phyloP scores from a whole-genome alignment of 2,113 vertebrate species.

The Prionailurus bengalensis region DNA sequence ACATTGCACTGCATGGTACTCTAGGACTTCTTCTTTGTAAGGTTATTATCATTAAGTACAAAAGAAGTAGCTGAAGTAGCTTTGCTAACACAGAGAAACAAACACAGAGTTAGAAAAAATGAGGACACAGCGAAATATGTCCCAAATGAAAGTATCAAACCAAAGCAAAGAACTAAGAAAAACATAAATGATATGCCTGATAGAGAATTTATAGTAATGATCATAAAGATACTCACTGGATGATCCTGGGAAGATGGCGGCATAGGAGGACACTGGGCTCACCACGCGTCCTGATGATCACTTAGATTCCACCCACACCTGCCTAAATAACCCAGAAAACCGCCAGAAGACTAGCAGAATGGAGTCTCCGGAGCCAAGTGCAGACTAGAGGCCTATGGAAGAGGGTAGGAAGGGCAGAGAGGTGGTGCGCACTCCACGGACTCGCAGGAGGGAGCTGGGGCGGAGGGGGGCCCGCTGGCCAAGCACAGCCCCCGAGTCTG shows the following conservation, averaged over 20 bases:
- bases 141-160: not conserved
- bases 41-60: not conserved
- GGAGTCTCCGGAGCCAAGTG: too few species aligned
- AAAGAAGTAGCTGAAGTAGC: not conserved
- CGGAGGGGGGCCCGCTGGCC: accelerated
- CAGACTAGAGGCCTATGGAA: too few species aligned
- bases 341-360: too few species aligned
- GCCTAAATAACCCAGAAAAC: too few species aligned
- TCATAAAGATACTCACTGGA: not conserved
- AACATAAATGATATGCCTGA: not conserved
- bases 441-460: accelerated
- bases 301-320: too few species aligned
- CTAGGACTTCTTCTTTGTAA: not conserved
- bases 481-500: too few species aligned
- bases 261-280: too few species aligned
- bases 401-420: too few species aligned
- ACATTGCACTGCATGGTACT: not conserved
- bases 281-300: too few species aligned
- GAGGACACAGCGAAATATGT: not conserved
- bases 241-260: too few species aligned
- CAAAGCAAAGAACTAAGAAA: not conserved
- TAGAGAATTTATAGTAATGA: not conserved
- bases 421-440: too few species aligned
- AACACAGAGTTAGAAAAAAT: not conserved
- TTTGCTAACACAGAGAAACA: not conserved